Evolutionary conservation across 2,888 invertebrate genomes (phyloP), one percentile per base, ranked within the genome.

Genomic region (Platycnemis pennipes): DNA sequence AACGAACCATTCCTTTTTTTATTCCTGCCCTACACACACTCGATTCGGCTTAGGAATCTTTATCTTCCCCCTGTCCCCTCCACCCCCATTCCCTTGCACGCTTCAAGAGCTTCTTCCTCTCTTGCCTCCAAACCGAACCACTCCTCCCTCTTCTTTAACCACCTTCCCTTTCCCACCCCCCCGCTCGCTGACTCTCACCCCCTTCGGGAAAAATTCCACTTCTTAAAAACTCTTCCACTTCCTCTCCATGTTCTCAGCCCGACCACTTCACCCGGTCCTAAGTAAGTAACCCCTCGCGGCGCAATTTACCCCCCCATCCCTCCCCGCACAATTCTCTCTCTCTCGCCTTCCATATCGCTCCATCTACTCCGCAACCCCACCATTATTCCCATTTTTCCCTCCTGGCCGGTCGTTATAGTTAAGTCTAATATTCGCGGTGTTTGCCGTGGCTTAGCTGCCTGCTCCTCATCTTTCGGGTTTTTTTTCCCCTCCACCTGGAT

Each of bases 11-110:
- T 19, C 37, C 77, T 77, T 77, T 91, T 91, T 91, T 63, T 89
- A 31, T 46, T 22, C 42, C 42, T 86, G 86, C 86, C 86, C 86
- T 86, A 44, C 44, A 46, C 87, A 46, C 87, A 87, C 87, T 87
- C 87, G 44, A 87, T 87, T 87, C 91, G 91, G 91, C 63, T 91
- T 63, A 91, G 63, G 91, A 91, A 91, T 91, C 91, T 63, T 91
- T 44, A 44, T 53, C 63, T 77, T 63, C 63, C 77, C 77, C 22
- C 16, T 11, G 11, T 31, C 53, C 56, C 89, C 89, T 19, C 37
- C 42, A 31, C 44, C 13, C 8, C 31, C 19, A 19, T 44, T 11
- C 42, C 53, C 42, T 42, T 37, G 5, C 37, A 44, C 56, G 56
- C 91, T 91, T 49, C 26, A n/a, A 44, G 69, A 44, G 63, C 77